Percentiles rank a stretch among this genome's conserved stretches.
These are phyloP conservation scores for Oncopeltus fasciatus DNA, from an alignment of 1,140 invertebrate species.

Conservation along the genomic window DNA sequence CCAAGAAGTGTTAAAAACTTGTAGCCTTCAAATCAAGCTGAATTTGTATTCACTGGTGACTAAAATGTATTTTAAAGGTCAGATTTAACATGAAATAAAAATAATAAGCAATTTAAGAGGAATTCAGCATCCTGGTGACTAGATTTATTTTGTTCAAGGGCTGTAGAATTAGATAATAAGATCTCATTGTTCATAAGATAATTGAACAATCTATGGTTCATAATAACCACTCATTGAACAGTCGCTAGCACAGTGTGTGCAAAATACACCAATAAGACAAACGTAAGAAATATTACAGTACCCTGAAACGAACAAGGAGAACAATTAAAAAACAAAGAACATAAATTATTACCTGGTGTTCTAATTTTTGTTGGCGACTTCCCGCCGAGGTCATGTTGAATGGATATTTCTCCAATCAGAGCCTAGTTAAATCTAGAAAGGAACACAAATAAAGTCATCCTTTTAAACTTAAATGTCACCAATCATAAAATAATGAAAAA, in stretches of 20 bases:
- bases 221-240: not conserved
- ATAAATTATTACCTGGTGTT: conserved; percentile 46
- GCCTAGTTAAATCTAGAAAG: not conserved
- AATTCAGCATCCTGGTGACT: too few species aligned
- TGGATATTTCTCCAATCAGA: not conserved
- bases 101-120: too few species aligned
- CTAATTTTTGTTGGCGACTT: conserved; percentile 54
- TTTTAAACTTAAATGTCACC: not conserved
- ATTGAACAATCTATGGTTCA: not conserved
- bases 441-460: not conserved
- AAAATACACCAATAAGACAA: not conserved
- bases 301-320: not conserved
- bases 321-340: not conserved
- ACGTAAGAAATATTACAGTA: not conserved
- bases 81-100: too few species aligned
- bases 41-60: too few species aligned
- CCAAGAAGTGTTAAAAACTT: too few species aligned
- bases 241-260: not conserved
- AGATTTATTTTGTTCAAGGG: too few species aligned
- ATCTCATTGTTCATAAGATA: not conserved
- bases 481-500: too few species aligned
- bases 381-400: conserved; percentile 45
- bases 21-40: too few species aligned
- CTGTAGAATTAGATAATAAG: not conserved
- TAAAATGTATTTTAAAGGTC: too few species aligned